A percentile compares a stretch with the other conserved stretches of the same genome.
These are phyloP conservation scores for Quiscalus mexicanus DNA, from an alignment of 2,113 vertebrate species.

Conservation along the genomic window DNA sequence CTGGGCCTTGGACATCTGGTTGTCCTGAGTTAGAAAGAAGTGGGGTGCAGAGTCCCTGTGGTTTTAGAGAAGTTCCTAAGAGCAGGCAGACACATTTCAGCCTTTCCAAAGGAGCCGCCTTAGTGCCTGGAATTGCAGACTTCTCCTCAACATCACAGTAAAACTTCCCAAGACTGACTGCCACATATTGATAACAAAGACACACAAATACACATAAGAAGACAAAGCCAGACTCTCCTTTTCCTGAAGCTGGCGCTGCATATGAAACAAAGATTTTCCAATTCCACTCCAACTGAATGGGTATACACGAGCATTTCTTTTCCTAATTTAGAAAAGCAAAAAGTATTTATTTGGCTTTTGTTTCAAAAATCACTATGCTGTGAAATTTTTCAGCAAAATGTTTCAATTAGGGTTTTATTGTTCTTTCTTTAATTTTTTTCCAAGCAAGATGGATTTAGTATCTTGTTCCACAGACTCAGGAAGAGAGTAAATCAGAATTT, in stretches of 20 bases:
- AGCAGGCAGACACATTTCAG: background rate
- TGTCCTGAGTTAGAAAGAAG: background rate
- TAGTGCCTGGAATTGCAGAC: background rate
- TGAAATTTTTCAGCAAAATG: conserved; percentile 31
- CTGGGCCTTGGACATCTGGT: background rate
- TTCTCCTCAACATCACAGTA: background rate
- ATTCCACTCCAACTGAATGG: background rate
- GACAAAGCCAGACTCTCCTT: background rate
- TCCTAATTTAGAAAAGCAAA: background rate
- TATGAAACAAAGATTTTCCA: background rate
- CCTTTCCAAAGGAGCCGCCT: background rate
- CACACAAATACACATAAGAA: background rate
- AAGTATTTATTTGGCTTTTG: background rate
- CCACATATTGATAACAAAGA: background rate
- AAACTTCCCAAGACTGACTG: background rate
- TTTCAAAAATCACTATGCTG: background rate
- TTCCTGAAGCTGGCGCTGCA: background rate
- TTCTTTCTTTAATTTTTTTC: background rate
- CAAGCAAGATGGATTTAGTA: background rate
- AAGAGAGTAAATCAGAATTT: background rate
- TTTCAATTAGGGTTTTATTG: conserved; percentile 9
- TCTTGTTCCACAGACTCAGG: background rate
- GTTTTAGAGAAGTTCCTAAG: background rate
- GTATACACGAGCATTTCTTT: background rate
- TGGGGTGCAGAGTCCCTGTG: fast-evolving